These are phyloP conservation scores for Poeciliopsis paucimaculata DNA, from an alignment of 2,797 vertebrate genomes.

Conservation along the genomic window DNA sequence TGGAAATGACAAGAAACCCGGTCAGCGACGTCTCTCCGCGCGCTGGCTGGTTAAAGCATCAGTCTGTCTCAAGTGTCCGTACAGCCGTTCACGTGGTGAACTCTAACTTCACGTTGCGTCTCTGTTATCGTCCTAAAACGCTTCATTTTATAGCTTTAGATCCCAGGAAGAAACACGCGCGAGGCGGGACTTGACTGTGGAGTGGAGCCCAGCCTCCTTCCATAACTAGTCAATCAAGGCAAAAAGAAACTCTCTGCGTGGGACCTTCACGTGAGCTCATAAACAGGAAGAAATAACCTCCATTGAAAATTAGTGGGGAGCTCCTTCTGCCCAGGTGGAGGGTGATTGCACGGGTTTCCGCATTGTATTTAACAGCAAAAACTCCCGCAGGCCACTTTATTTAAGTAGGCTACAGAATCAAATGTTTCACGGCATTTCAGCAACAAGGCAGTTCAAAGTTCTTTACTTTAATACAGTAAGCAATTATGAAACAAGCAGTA, in stretches of 20 bases:
- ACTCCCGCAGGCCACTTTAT: neutral
- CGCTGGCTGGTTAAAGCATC: slow-evolving; percentile 33
- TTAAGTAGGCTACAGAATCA: neutral
- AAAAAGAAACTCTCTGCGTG: slow-evolving; percentile 40
- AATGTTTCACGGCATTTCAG: neutral
- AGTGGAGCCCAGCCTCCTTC: slow-evolving; percentile 50
- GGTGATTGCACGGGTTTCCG: neutral
- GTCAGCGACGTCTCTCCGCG: slow-evolving; percentile 19
- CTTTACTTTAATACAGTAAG: too few species aligned
- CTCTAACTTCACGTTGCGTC: slow-evolving; percentile 41
- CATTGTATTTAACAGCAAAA: neutral
- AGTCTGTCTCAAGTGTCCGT: neutral
- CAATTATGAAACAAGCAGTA: too few species aligned
- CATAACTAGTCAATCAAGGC: slow-evolving; percentile 16
- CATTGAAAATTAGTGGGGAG: neutral
- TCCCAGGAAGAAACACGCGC: slow-evolving; percentile 25
- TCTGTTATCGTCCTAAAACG: slow-evolving; percentile 43
- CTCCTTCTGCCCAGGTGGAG: neutral
- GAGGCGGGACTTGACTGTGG: slow-evolving; percentile 75
- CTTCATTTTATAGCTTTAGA: slow-evolving; percentile 79
- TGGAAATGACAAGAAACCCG: slow-evolving; percentile 30
- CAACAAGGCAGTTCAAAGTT: too few species aligned
- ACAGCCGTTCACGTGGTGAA: slow-evolving; percentile 31
- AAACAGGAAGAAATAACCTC: neutral
- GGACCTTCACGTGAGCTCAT: neutral